A percentile compares a stretch with the other conserved stretches of the same genome.
These are phyloP conservation scores for Gallinago media DNA, from an alignment of 2,113 vertebrate genomes.

Conservation along the genomic window DNA sequence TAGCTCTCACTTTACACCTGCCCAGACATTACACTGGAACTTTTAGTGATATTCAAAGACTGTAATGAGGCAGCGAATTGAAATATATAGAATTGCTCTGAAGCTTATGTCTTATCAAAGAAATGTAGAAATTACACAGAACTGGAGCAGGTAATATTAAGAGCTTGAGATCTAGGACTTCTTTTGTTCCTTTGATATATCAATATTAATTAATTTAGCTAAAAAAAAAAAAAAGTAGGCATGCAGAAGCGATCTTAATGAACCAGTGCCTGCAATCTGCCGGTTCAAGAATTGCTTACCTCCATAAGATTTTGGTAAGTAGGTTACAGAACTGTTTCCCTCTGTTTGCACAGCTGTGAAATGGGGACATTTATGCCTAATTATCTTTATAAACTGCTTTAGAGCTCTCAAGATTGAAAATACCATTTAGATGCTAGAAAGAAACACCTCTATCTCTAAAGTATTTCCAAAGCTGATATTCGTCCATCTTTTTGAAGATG, in stretches of 20 bases:
- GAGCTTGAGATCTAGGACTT: not conserved
- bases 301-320: conserved; percentile 55
- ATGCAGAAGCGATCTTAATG: conserved; percentile 2
- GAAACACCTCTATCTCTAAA: not conserved
- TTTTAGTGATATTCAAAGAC: not conserved
- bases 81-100: not conserved
- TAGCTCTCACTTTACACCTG: not conserved
- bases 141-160: not conserved
- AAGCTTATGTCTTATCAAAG: not conserved
- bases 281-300: conserved; percentile 59
- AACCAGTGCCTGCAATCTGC: conserved; percentile 45
- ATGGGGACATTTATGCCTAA: conserved; percentile 62
- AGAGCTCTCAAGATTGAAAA: conserved; percentile 33
- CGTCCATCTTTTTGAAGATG: not conserved
- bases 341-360: conserved; percentile 65
- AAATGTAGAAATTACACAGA: not conserved
- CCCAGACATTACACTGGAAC: not conserved
- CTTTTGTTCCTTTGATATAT: conserved; percentile 22
- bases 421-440: not conserved
- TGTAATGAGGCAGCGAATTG: not conserved
- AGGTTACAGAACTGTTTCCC: conserved; percentile 49
- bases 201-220: conserved; percentile 41
- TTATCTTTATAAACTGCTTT: conserved; percentile 62
- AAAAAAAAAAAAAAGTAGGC: not conserved
- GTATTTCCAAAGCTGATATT: not conserved